phyloP scores from a whole-genome alignment of 1,140 invertebrate genomes.

The Colletes gigas region DNA sequence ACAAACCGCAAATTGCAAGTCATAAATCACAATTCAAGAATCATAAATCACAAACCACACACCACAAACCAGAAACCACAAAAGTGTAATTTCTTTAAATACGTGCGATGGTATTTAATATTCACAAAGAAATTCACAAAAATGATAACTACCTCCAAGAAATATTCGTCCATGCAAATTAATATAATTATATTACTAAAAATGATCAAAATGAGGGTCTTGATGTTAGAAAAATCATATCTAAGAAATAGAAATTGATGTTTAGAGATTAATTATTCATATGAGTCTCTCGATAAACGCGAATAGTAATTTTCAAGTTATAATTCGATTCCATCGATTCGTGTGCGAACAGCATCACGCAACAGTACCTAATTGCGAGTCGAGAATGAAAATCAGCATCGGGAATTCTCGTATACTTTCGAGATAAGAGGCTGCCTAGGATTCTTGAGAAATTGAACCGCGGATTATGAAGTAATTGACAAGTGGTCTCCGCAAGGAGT shows the following conservation, averaged over 20 bases:
- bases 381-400: background rate
- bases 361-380: slow-evolving; percentile 11
- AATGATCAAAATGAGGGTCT: too few species aligned
- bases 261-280: background rate
- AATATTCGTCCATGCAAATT: too few species aligned
- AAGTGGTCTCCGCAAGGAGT: slow-evolving; percentile 53
- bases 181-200: too few species aligned
- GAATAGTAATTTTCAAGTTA: background rate
- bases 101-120: too few species aligned
- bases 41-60: too few species aligned
- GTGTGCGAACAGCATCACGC: background rate
- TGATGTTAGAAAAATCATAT: too few species aligned
- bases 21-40: too few species aligned
- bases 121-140: too few species aligned
- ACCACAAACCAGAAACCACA: too few species aligned
- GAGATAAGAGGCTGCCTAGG: slow-evolving; percentile 18
- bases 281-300: background rate
- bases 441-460: slow-evolving; percentile 51
- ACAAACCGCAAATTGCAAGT: too few species aligned
- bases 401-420: background rate
- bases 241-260: background rate
- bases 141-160: too few species aligned
- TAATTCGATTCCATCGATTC: background rate
- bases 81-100: too few species aligned
- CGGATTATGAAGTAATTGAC: slow-evolving; percentile 63